Conservation (phyloP, 2,113 vertebrate genomes). For the Crotalus horridus region DNA sequence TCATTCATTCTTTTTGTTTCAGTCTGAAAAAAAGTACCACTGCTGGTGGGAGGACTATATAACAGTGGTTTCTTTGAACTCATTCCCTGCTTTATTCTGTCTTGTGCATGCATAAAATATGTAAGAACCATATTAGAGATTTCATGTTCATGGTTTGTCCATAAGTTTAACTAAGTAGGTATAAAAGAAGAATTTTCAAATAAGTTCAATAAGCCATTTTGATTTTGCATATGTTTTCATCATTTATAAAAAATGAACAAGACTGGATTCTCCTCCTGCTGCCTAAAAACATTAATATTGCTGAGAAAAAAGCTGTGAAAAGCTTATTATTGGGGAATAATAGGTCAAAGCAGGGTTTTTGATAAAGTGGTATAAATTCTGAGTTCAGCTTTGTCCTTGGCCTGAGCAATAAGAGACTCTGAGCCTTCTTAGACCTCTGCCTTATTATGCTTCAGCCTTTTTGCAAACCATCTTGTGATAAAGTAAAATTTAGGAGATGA, state of each 20-base stretch:
- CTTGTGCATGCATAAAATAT: neutral
- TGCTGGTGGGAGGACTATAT: neutral
- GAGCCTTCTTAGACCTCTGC: neutral
- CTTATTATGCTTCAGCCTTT: neutral
- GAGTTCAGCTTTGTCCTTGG: neutral
- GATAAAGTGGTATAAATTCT: neutral
- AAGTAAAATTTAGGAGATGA: neutral
- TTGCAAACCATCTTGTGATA: neutral
- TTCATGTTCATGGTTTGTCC: neutral
- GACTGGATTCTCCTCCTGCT: neutral
- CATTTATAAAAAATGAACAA: neutral
- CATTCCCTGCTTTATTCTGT: neutral
- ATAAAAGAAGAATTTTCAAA: neutral
- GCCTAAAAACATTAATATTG: neutral
- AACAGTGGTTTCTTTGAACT: neutral
- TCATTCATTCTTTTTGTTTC: neutral
- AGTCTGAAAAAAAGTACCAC: neutral
- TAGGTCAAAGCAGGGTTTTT: neutral
- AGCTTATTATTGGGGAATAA: neutral
- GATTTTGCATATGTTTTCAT: neutral
- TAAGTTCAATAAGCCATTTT: neutral
- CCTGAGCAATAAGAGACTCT: neutral
- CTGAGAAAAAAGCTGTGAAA: neutral
- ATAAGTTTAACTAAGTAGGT: neutral
- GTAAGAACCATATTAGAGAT: neutral